Conservation (phyloP, 2,888 invertebrate genomes). For the Spilosoma lubricipeda region DNA sequence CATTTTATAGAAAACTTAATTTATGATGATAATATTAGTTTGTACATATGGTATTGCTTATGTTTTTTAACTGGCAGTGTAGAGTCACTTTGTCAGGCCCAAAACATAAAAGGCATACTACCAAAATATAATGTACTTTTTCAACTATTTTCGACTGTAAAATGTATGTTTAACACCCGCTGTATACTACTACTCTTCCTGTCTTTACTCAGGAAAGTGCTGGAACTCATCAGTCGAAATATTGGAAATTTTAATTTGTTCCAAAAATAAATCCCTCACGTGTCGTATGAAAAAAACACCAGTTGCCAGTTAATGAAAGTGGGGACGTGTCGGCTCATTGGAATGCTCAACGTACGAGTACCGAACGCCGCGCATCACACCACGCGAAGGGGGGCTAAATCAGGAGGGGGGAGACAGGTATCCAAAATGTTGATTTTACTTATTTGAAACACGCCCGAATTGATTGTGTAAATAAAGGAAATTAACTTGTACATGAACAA, state of each 20-base stretch:
- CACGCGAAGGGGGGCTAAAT: neutral
- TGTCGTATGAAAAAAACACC: constrained; percentile 52
- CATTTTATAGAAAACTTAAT: too few relatives aligned
- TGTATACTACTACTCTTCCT: constrained; percentile 27
- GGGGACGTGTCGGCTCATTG: constrained; percentile 45
- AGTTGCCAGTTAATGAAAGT: constrained; percentile 50
- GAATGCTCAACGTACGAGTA: constrained; percentile 36
- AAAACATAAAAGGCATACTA: too few relatives aligned
- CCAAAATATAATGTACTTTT: too few relatives aligned
- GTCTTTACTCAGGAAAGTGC: constrained; percentile 17
- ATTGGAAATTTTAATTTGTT: constrained; percentile 53
- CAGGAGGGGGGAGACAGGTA: constrained; percentile 3
- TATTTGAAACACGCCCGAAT: constrained; percentile 54
- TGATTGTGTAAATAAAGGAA: constrained; percentile 52
- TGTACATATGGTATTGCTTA: too few relatives aligned
- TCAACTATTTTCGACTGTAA: constrained; percentile 23
- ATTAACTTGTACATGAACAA: constrained; percentile 46
- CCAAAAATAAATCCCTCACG: constrained; percentile 53
- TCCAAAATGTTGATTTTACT: constrained; percentile 50
- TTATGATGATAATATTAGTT: too few relatives aligned
- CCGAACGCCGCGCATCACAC: constrained; percentile 1
- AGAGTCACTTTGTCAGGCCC: too few relatives aligned
- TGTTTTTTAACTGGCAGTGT: too few relatives aligned
- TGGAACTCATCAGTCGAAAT: constrained; percentile 52
- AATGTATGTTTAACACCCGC: constrained; percentile 31